Base-by-base conservation (phyloP, 23 tunicate genomes). In the Ciona savignyi region DNA sequence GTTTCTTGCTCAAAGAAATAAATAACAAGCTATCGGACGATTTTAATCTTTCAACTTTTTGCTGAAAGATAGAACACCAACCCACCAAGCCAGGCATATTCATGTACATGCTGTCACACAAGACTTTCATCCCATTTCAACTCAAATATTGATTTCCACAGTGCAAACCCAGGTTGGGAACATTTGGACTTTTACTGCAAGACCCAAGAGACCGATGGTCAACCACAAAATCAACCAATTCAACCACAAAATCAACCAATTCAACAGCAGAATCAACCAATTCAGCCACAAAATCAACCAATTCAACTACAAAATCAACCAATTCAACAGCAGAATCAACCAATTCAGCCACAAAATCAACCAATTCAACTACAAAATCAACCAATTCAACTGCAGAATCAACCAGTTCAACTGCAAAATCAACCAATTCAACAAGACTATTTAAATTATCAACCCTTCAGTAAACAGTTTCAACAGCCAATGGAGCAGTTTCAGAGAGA, bases 161-260 rank as follows among this genome's bases (percentile, higher is more conserved):
- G 56, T 15, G 15, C 56, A 4, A 33, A 25, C 25, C 27, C 28
- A 27, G 85, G 78, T 28, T 82, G 76, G 76, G 87, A 74, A 31
- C 73, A 74, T 32, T 66, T 82, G 32, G 80, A 82, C n/a, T 82
- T 79, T 6, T 82, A 73, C 61, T 81, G 78, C 32, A 30, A 67
- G 69, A 70, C 65, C 26, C 63, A 65, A n/a, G 70, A 64, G 3
- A 42, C 1, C 23, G 85, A 80, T 28, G 6, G 1, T 19, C 74
- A 69, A 68, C 22, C 21, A 33, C 24, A 27, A 69, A 26, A 69
- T 35, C 22, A 2, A 2, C 15, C 48, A 29, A 23, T 42, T 42
- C 15, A 42, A 15, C 56, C 15, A 15, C 15, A n/a, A n/a, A 42
- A 42, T 42, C 56, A 42, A 42, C 56, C 56, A 42, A 42, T 42